Evolutionary conservation across 2,888 invertebrate species (phyloP), one percentile per base, ranked within the genome.

Genomic region (Spisula solida): DNA sequence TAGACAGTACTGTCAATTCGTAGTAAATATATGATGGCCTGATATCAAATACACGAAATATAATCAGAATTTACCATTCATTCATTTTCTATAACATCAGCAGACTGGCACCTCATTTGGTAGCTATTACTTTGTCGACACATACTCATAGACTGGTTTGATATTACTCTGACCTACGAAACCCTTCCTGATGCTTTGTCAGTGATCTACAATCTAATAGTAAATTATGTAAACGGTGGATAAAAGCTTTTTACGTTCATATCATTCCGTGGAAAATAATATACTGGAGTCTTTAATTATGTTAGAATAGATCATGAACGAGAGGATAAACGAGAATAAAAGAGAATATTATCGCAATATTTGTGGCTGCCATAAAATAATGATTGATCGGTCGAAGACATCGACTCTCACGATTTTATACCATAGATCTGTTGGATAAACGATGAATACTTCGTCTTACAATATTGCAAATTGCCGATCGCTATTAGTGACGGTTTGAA

Each of bases 221-320:
- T 18, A 31, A 56, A 56, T 6, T 56, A 56, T n/a, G 4, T 6
- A 56, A 56, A 12, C 56, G 10, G n/a, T 56, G n/a, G 56, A 56
- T 83, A 75, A 83, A 83, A 75, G 48, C 83, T 75, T 41, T 83
- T 70, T 48, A 83, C 48, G 70, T 83, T 70, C 83, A 75, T 70
- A 48, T 70, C 31, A 83, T 70, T 75, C 75, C 48, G 75, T 51
- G 29, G 47, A 56, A 83, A 70, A 75, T 70, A 70, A 83, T 83
- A 83, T 66, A 83, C 83, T 70, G 14, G 75, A 34, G 83, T 70
- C 47, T 83, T 83, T 83, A 83, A 83, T 83, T 47, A 75, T 83
- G 83, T 83, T 70, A 75, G 75, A 41, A 41, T 16, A 16, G 29
- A 66, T 82, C 66, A 70, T 82, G 47, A 82, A 82, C 29, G 47